Evolutionary conservation across 2,797 vertebrate genomes (phyloP).

Genomic region (Sarcoramphus papa): DNA sequence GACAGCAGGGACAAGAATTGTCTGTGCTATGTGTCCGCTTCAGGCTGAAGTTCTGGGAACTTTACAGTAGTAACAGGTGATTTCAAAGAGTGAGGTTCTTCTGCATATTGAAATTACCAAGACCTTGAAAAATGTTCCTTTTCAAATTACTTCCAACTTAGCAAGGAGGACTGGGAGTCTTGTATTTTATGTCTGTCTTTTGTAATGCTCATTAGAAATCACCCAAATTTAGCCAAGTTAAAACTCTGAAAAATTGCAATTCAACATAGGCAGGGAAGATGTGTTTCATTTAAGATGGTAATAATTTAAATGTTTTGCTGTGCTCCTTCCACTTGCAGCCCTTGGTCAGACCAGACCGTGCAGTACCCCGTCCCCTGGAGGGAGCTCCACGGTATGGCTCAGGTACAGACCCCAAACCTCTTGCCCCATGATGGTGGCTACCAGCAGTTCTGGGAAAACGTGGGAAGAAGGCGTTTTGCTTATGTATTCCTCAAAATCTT

Average conservation of each 20-base stretch:
- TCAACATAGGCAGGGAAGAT: neutral
- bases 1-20: neutral
- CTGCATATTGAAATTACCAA: neutral
- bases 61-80: neutral
- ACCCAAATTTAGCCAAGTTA: neutral
- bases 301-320: neutral
- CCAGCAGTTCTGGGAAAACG: neutral
- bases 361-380: rapidly evolving
- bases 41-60: neutral
- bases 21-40: neutral
- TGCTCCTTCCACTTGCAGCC: neutral
- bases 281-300: neutral
- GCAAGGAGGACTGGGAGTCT: neutral
- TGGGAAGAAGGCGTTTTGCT: neutral
- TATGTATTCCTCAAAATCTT: neutral
- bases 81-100: neutral
- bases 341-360: neutral
- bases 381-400: neutral
- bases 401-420: neutral
- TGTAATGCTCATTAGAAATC: neutral
- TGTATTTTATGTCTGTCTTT: neutral
- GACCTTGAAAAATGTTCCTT: neutral
- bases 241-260: neutral
- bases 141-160: neutral
- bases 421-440: neutral